These are phyloP conservation scores for Scyliorhinus canicula DNA, from an alignment of 2,797 vertebrate genomes.

Conservation along the genomic window DNA sequence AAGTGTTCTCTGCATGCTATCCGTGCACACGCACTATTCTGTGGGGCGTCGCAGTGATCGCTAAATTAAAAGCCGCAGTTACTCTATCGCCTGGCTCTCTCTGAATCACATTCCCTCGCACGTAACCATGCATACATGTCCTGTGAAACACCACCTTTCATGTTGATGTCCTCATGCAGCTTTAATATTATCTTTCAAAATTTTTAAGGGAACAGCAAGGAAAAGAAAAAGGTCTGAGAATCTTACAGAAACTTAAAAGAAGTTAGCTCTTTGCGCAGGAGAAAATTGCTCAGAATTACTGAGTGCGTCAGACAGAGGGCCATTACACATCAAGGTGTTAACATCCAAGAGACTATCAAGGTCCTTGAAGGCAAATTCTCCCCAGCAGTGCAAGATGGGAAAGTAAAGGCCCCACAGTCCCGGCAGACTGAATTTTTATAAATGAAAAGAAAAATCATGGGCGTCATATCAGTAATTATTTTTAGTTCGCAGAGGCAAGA, in stretches of 20 bases:
- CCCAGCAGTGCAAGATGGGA: not conserved
- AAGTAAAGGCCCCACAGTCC: not conserved
- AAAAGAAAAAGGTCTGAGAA: not conserved
- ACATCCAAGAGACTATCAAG: not conserved
- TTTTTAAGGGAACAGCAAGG: not conserved
- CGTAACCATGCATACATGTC: not conserved
- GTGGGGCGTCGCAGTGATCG: not conserved
- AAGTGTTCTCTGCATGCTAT: not conserved
- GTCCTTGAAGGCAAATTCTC: not conserved
- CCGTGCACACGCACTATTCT: not conserved
- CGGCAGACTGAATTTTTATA: not conserved
- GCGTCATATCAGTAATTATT: not conserved
- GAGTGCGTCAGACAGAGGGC: not conserved
- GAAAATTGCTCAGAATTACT: not conserved
- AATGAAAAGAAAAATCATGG: not conserved
- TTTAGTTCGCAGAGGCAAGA: not conserved
- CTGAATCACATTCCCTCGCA: not conserved
- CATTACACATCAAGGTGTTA: not conserved
- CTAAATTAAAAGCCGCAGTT: not conserved
- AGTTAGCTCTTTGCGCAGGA: not conserved
- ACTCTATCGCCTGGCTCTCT: not conserved
- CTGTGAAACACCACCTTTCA: not conserved
- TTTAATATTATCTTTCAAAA: not conserved
- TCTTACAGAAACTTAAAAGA: not conserved
- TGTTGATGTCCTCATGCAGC: not conserved